Percentiles rank a stretch among this genome's conserved stretches.
Conservation (phyloP, 2,888 invertebrate genomes). For the Eupithecia vulgata region DNA sequence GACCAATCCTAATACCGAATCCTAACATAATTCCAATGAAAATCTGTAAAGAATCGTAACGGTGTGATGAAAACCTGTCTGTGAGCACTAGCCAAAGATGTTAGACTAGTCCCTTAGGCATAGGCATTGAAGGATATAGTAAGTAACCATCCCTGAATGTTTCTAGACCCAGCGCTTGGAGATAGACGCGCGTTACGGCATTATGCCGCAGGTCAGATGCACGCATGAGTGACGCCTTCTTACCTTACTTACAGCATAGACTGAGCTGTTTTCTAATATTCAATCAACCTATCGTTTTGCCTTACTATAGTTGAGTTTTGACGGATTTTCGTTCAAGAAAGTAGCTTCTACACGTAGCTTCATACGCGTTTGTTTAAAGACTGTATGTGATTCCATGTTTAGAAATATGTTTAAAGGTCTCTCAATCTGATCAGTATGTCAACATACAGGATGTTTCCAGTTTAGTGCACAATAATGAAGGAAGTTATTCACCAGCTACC, state of each 20-base stretch:
- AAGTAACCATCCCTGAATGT: conserved; percentile 33
- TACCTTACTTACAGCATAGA: conserved; percentile 45
- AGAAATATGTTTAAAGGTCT: neutral
- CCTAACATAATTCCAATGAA: neutral
- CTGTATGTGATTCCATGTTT: neutral
- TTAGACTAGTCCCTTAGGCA: neutral
- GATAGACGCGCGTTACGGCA: conserved; percentile 95
- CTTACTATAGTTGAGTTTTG: neutral
- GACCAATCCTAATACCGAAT: neutral
- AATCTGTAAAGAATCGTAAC: neutral
- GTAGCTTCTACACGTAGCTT: neutral
- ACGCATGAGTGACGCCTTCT: conserved; percentile 74
- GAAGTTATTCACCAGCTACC: no score
- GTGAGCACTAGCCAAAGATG: neutral
- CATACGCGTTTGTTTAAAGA: neutral
- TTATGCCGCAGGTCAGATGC: conserved; percentile 91
- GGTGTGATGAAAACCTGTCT: neutral
- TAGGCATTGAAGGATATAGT: neutral
- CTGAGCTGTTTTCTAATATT: neutral
- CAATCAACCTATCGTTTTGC: neutral
- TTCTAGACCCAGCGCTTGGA: conserved; percentile 95
- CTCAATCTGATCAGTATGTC: neutral
- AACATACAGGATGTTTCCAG: no score
- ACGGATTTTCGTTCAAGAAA: neutral
- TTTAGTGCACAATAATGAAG: no score